Percentiles rank a stretch among this genome's conserved stretches.
phyloP scores from a whole-genome alignment of 2,888 invertebrate species.

The Xylophagus ater region DNA sequence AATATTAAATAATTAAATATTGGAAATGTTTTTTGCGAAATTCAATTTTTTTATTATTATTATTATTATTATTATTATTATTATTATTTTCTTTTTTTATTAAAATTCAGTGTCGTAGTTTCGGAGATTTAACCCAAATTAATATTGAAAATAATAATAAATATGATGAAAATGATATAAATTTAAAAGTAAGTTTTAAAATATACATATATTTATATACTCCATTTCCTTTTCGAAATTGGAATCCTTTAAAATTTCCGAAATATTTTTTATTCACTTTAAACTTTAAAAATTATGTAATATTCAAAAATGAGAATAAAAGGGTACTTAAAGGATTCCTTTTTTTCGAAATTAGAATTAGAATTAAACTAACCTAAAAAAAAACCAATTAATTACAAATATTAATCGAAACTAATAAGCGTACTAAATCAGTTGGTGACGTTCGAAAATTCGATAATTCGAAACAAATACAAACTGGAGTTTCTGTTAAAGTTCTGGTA shows the following conservation, averaged over 20 bases:
- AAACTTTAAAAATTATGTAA: too few relatives aligned
- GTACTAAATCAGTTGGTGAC: slow-evolving; percentile 23
- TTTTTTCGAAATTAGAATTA: too few relatives aligned
- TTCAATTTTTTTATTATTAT: slow-evolving; percentile 3
- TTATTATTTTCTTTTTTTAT: neutral
- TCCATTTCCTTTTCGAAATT: too few relatives aligned
- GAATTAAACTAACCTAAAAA: too few relatives aligned
- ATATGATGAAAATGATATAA: slow-evolving; percentile 3
- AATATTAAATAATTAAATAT: too few relatives aligned
- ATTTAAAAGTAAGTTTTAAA: slow-evolving; percentile 18
- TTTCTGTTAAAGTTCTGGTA: slow-evolving; percentile 52
- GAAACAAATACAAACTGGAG: slow-evolving; percentile 36
- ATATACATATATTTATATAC: neutral
- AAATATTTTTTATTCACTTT: too few relatives aligned
- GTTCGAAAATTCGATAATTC: slow-evolving; percentile 13
- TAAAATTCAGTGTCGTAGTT: slow-evolving; percentile 21
- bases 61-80: slow-evolving; percentile 5
- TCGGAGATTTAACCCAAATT: slow-evolving; percentile 22
- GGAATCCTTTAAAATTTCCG: too few relatives aligned
- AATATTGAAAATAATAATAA: slow-evolving; percentile 9
- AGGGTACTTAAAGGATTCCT: too few relatives aligned
- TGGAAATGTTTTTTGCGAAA: neutral
- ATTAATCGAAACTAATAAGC: slow-evolving; percentile 13
- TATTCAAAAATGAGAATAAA: too few relatives aligned
- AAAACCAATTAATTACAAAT: neutral